Evolutionary conservation across 2,888 invertebrate genomes (phyloP).

Genomic region (Criorhina ranunculi): DNA sequence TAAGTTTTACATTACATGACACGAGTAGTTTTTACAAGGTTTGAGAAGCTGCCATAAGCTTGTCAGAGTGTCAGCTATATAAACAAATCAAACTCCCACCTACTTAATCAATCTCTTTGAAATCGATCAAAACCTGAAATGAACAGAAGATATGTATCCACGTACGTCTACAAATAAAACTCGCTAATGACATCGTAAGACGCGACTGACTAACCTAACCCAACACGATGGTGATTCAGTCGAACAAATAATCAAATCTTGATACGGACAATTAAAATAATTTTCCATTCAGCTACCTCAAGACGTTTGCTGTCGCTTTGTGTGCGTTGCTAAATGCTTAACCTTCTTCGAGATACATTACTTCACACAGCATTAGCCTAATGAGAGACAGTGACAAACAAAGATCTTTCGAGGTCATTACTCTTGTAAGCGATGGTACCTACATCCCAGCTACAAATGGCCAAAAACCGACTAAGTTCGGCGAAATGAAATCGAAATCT

Average conservation of each 20-base stretch:
- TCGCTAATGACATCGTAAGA: constrained; percentile 6
- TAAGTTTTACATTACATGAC: no score
- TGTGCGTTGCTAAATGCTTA: constrained; percentile 40
- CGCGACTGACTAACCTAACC: constrained; percentile 11
- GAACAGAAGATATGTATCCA: neutral
- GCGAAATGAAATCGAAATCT: constrained; percentile 38
- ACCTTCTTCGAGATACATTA: constrained; percentile 44
- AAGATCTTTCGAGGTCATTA: constrained; percentile 67
- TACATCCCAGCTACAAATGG: constrained; percentile 3
- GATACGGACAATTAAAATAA: constrained; percentile 14
- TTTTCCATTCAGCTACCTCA: constrained; percentile 11
- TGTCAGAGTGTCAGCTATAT: neutral
- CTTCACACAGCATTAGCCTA: constrained; percentile 31
- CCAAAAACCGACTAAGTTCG: constrained; percentile 3
- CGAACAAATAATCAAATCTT: constrained; percentile 19
- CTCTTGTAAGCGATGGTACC: constrained; percentile 54
- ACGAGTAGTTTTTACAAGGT: no score
- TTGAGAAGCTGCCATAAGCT: no score
- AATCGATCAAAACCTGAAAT: neutral
- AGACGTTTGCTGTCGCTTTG: constrained; percentile 3
- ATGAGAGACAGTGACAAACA: constrained; percentile 32
- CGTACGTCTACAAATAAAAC: neutral
- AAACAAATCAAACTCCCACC: neutral
- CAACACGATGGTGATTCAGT: constrained; percentile 35
- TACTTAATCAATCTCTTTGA: neutral